Evolutionary conservation across 2,113 vertebrate species (phyloP).

Genomic region (Ceyx margarethae): DNA sequence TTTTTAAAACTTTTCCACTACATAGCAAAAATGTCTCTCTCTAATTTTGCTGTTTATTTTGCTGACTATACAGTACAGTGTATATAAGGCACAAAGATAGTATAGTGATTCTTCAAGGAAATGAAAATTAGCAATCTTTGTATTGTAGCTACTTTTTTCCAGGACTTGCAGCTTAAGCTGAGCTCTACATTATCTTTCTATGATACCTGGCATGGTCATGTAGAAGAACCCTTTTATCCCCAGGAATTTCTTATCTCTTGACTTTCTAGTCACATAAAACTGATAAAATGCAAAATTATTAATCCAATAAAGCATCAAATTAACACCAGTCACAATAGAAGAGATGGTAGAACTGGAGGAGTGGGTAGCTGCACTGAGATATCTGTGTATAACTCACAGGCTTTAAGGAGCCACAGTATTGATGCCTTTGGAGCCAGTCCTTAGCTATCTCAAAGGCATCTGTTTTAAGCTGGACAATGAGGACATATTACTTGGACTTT

Average conservation of each 20-base stretch:
- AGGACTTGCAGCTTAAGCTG: background rate
- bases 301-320: background rate
- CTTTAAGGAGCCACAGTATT: background rate
- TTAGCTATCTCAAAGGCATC: background rate
- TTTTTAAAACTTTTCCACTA: background rate
- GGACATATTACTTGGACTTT: background rate
- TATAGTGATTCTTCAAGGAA: background rate
- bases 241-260: background rate
- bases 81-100: background rate
- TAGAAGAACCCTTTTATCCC: background rate
- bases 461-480: background rate
- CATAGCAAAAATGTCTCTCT: background rate
- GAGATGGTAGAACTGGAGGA: background rate
- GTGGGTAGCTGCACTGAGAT: background rate
- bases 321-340: background rate
- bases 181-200: background rate
- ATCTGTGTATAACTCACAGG: background rate
- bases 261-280: background rate
- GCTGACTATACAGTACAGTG: background rate
- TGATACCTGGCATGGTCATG: background rate
- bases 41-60: background rate
- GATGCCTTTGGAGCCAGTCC: background rate
- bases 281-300: no score
- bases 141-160: background rate
- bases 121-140: background rate